Conservation (phyloP, 1,140 invertebrate genomes). For the Lepidurus packardi region DNA sequence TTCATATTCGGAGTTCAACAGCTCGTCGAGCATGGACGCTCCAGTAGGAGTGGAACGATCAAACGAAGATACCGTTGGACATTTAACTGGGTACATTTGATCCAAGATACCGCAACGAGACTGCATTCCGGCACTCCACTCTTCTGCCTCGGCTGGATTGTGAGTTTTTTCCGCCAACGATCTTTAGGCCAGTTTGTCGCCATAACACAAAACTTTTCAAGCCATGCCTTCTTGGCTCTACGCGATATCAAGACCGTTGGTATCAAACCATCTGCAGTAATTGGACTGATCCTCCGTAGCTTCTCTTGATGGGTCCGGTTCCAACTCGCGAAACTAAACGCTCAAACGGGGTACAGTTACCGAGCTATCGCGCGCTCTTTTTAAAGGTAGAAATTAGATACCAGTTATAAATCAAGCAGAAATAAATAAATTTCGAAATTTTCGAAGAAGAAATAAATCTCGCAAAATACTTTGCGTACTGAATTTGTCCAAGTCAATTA, state of each 20-base stretch:
- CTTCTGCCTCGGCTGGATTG: constrained; percentile 32
- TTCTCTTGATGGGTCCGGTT: background rate
- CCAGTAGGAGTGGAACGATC: no score
- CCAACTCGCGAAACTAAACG: constrained; percentile 53
- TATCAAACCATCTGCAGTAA: constrained; percentile 61
- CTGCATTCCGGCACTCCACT: constrained; percentile 57
- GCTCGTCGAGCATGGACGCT: no score
- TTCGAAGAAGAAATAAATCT: no score
- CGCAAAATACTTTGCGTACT: constrained; percentile 50
- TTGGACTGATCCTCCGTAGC: constrained; percentile 24
- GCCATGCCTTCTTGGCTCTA: constrained; percentile 60
- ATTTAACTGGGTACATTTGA: constrained; percentile 60
- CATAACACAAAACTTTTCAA: constrained; percentile 71
- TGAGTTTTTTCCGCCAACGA: constrained; percentile 40
- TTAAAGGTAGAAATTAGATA: constrained; percentile 55
- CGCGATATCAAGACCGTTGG: constrained; percentile 66
- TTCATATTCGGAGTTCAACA: no score
- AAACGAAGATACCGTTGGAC: no score
- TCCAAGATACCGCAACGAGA: constrained; percentile 65
- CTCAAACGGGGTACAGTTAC: constrained; percentile 55
- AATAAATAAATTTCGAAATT: no score
- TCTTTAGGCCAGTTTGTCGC: constrained; percentile 67
- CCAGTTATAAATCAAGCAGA: background rate
- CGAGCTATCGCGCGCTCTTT: constrained; percentile 57
- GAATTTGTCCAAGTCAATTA: constrained; percentile 74